Base-by-base conservation (phyloP, 2,797 vertebrate species). In the Phrynocephalus vlangalii region DNA sequence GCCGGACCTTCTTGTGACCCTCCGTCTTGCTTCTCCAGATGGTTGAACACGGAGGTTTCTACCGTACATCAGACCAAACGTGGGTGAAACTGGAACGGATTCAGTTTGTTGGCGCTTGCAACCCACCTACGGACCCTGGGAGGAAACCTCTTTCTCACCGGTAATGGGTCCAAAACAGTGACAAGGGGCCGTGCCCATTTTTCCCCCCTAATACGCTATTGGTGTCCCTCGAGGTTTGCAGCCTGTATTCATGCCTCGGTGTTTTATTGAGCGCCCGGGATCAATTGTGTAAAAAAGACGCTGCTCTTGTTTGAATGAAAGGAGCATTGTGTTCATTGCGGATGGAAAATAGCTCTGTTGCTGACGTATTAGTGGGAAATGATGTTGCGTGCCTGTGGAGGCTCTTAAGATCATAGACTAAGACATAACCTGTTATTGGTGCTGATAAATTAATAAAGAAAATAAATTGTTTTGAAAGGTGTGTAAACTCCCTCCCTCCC, bases 31-130 rank as follows among this genome's bases (percentile, higher is more conserved):
- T 33, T 38, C 67, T 83, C 18, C 90, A 99, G 99, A 99, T 99
- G 98, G 99, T 99, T 87, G 99, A 99, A 92, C 99, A 99, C 22
- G 99, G 99, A 86, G 99, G 99, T 76, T 99, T 99, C 95, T 99
- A 99, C 93, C 98, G 99, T 66, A 99, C 98, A 44, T 98, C 98
- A 52, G 99, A 99, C 91, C 99, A 99, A 93, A 99, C 99, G 0
- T 99, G 99, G 99, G 99, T 99, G 82, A 99, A 99, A 95, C 95
- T 99, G 91, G 99, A 99, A 94, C 98, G 99, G 90, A 99, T 99
- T 96, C 99, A 99, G 94, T 99, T 99, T 95, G 99, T 99, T 84
- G 99, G 99, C 77, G 99, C 99, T 1, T 99, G 99, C 96, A 99
- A 99, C 91, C 99, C 99, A 66, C 99, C 99, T 78, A 99, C 99